Base-by-base conservation (phyloP, 2,113 vertebrate species). In the Tringa solitaria region DNA sequence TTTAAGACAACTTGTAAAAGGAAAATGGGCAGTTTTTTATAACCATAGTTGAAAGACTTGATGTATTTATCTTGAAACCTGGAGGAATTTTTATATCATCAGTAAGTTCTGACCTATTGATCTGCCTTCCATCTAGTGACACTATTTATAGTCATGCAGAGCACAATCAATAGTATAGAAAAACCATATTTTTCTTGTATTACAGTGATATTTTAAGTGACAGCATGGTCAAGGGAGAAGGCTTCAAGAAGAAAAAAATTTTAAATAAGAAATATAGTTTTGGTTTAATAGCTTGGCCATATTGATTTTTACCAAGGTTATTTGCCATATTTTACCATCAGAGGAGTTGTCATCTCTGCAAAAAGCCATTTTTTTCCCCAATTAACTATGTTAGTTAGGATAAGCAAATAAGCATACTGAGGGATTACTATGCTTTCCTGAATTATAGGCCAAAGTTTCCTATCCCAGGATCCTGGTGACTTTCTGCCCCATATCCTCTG, bases 31-130 rank as follows among this genome's bases (percentile, higher is more conserved):
- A 50, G 10, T 2, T 82, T 96, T 97, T 95, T 89, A 93, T 77
- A 89, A 84, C 60, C 26, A 33, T 61, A 51, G 79, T 60, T 95
- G 87, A 95, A 95, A 94, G 74, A 74, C 48, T 65, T 92, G 84
- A 95, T 95, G 43, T 91, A 91, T 96, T 96, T 97, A 84, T 93
- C 63, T 72, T 90, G 80, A 96, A 95, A 92, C 63, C 67, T 94
- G 69, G 41, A 90, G 84, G 73, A 96, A 91, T 89, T 94, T 97
- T 97, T 86, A 85, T 90, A 77, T 93, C 67, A 93, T 95, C 77
- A 87, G 73, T 94, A 95, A 87, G 53, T 87, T 95, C 77, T 93
- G 89, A 94, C 78, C 69, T 96, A 96, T 96, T 96, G 95, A 96
- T 97, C 80, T 92, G 21, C 46, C 84, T 95, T 96, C 59, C 68